Evolutionary conservation across 2,888 invertebrate genomes (phyloP), one percentile per base, ranked within the genome.

Genomic region (Epinotia brunnichana): DNA sequence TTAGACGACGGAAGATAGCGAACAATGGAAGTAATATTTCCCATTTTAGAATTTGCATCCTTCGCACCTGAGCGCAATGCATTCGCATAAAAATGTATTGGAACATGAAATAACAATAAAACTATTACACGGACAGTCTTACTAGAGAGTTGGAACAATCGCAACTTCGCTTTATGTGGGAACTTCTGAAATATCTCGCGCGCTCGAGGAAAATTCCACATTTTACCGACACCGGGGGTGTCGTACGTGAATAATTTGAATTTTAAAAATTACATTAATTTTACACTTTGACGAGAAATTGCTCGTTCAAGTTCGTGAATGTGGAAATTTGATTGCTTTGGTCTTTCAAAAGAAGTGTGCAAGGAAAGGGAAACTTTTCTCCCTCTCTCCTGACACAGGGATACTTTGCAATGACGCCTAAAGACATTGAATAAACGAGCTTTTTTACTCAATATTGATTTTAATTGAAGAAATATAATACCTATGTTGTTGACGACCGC

Each of bases 91-190:
- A 75, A 73, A 57, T 68, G 56, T 69, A 73, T 68, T 66, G 76
- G 77, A 81, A 87, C 83, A 84, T 86, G 84, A 84, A 87, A 87
- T 85, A 83, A 82, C 83, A 86, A 88, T 90, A 89, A 87, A 89
- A 90, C 88, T 86, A 87, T 91, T 89, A 90, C 88, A 87, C 85
- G 86, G 89, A 90, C 85, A 79, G 82, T 84, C 77, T 75, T 84
- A 88, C 80, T 87, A 81, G 81, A 80, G 72, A 82, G 81, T 81
- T 79, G 79, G 82, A 85, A 84, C 87, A 83, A 88, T 84, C 77
- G 78, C 84, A 84, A 80, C 80, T 79, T 81, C 82, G 82, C 82
- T 90, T 88, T 87, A 88, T 85, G 82, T 78, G 77, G 78, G 76
- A 86, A 87, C 79, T 88, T 87, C 76, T 41, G 48, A 51, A 71